Percentiles rank a stretch among this genome's conserved stretches.
Conservation (phyloP, 2,113 vertebrate genomes). For the Urocynchramus pylzowi region DNA sequence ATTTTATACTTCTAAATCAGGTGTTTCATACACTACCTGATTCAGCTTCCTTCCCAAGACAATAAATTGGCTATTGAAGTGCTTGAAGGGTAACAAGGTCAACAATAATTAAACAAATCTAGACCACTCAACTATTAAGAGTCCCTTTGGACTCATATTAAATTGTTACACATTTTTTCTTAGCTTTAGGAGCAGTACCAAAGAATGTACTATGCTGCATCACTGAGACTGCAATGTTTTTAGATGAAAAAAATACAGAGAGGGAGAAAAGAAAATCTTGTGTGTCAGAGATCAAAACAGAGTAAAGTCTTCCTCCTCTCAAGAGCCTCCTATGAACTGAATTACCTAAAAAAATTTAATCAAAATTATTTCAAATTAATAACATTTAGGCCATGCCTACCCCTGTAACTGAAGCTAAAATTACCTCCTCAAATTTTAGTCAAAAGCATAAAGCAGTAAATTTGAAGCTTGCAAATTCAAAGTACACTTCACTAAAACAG, state of each 20-base stretch:
- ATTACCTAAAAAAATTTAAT: slow-evolving; percentile 23
- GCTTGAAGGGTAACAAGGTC: slow-evolving; percentile 31
- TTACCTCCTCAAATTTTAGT: not conserved
- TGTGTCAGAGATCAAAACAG: not conserved
- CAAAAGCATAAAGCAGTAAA: not conserved
- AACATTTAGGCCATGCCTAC: not conserved
- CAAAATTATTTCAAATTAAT: not conserved
- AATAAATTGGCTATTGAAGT: not conserved
- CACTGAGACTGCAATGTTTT: not conserved
- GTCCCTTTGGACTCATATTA: not conserved
- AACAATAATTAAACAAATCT: slow-evolving; percentile 41
- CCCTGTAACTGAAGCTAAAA: slow-evolving; percentile 5
- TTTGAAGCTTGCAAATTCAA: not conserved
- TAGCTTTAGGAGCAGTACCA: not conserved
- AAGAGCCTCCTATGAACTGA: slow-evolving; percentile 6
- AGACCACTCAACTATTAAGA: not conserved
- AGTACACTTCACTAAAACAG: not conserved
- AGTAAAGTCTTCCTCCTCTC: not conserved
- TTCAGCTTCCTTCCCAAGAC: not conserved
- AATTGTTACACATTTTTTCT: not conserved
- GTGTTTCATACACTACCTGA: not conserved
- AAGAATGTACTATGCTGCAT: not conserved
- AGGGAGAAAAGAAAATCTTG: not conserved
- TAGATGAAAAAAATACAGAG: not conserved
- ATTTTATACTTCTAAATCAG: not conserved